Evolutionary conservation across 2,113 vertebrate genomes (phyloP).

Genomic region (Macaca nemestrina): DNA sequence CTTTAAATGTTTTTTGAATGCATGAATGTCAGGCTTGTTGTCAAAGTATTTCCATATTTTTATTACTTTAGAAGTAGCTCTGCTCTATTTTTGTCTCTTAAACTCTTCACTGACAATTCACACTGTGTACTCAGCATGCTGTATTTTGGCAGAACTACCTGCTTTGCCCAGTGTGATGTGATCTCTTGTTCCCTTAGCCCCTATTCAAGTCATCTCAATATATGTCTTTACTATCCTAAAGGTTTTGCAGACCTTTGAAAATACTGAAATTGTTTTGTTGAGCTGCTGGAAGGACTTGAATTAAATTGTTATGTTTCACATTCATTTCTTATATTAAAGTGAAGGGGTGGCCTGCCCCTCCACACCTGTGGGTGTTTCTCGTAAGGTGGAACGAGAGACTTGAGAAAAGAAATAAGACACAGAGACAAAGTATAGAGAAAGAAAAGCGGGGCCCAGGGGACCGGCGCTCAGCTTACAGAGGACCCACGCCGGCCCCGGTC

Average conservation of each 20-base stretch:
- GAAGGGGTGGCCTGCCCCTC: no score
- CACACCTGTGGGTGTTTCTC: no score
- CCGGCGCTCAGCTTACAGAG: no score
- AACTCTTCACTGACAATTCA: constrained; percentile 20
- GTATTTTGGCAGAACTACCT: background rate
- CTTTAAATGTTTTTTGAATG: constrained; percentile 48
- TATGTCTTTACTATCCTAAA: constrained; percentile 6
- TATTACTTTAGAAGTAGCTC: constrained; percentile 39
- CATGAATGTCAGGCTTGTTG: constrained; percentile 56
- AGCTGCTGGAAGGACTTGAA: background rate
- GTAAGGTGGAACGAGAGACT: no score
- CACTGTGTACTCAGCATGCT: background rate
- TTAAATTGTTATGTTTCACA: background rate
- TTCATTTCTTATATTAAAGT: constrained; percentile 1
- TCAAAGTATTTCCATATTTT: constrained; percentile 61
- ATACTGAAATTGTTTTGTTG: background rate
- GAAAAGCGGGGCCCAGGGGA: no score
- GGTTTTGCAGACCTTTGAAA: constrained; percentile 27
- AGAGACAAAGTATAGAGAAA: no score
- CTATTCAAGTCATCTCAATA: background rate
- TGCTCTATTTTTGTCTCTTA: background rate
- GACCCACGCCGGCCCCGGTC: no score
- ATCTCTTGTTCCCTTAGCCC: background rate
- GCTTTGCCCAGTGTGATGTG: background rate
- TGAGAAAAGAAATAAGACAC: no score